A percentile compares a stretch with the other conserved stretches of the same genome.
phyloP scores from a whole-genome alignment of 2,797 vertebrate species.

The Myotis planiceps region DNA sequence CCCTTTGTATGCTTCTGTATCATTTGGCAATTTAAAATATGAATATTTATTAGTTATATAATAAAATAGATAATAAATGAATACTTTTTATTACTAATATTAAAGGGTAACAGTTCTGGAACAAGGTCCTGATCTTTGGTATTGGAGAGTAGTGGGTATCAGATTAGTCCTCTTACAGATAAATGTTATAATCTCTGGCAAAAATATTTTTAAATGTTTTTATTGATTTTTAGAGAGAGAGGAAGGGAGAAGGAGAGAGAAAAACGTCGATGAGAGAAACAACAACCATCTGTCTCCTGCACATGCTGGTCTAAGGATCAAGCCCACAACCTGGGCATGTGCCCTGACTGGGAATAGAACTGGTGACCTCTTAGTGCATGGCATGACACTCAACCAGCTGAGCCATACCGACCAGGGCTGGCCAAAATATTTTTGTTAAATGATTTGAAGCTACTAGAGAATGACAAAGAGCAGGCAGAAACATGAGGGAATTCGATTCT shows the following conservation, averaged over 20 bases:
- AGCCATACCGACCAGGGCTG: too few species aligned
- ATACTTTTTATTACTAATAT: not conserved
- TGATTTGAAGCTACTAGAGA: not conserved
- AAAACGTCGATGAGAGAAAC: too few species aligned
- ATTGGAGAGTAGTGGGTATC: not conserved
- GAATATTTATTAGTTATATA: not conserved
- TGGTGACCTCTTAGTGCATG: too few species aligned
- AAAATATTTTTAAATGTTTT: too few species aligned
- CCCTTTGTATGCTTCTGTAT: not conserved
- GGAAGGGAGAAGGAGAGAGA: too few species aligned
- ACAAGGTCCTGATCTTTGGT: conserved; percentile 5
- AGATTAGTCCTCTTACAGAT: not conserved
- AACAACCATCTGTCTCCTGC: too few species aligned
- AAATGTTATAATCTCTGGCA: not conserved
- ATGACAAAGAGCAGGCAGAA: not conserved
- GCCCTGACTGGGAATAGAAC: too few species aligned
- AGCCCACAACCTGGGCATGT: too few species aligned
- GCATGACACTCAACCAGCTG: too few species aligned
- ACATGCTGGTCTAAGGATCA: too few species aligned
- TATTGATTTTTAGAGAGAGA: too few species aligned
- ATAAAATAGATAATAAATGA: not conserved
- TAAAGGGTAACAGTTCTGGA: not conserved
- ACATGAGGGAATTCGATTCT: not conserved
- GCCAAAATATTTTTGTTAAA: not conserved
- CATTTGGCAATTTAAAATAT: conserved; percentile 7